These are phyloP conservation scores for Epistrophe grossulariae DNA, from an alignment of 2,888 invertebrate species.

Conservation along the genomic window DNA sequence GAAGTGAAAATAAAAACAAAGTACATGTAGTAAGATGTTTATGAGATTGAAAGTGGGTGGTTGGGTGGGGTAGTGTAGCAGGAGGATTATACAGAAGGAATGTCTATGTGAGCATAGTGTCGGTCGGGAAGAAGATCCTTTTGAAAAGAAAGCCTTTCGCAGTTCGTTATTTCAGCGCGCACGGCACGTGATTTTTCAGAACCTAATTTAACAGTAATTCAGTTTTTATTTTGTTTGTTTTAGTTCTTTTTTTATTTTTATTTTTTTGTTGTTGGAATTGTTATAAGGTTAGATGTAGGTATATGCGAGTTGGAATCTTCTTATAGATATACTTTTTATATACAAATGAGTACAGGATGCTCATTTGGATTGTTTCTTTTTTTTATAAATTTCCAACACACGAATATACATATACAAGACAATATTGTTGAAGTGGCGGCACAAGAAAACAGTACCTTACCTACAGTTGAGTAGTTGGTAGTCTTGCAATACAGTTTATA, in stretches of 20 bases:
- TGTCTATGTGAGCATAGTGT: background rate
- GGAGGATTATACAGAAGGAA: background rate
- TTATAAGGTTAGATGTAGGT: conserved; percentile 76
- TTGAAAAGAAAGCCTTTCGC: conserved; percentile 63
- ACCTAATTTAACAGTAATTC: conserved; percentile 75
- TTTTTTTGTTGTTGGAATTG: conserved; percentile 49
- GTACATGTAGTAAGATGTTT: conserved; percentile 65
- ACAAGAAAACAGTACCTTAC: background rate
- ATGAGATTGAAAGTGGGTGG: conserved; percentile 51
- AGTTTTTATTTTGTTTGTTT: conserved; percentile 76
- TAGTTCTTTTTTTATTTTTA: conserved; percentile 50
- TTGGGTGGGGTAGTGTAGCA: too few species aligned
- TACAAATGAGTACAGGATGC: conserved; percentile 51
- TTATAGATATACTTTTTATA: background rate
- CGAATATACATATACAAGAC: background rate
- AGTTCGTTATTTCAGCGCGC: conserved; percentile 65
- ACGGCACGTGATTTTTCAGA: conserved; percentile 67
- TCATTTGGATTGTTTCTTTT: conserved; percentile 12
- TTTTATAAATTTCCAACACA: background rate
- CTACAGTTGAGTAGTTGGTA: background rate
- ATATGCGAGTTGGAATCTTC: conserved; percentile 4
- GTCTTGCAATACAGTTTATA: conserved; percentile 1
- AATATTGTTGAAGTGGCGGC: conserved; percentile 23
- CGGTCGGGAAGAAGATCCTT: conserved; percentile 31
- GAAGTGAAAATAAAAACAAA: conserved; percentile 54